phyloP scores from a whole-genome alignment of 1,140 invertebrate species.

The Drosophila lowei region DNA sequence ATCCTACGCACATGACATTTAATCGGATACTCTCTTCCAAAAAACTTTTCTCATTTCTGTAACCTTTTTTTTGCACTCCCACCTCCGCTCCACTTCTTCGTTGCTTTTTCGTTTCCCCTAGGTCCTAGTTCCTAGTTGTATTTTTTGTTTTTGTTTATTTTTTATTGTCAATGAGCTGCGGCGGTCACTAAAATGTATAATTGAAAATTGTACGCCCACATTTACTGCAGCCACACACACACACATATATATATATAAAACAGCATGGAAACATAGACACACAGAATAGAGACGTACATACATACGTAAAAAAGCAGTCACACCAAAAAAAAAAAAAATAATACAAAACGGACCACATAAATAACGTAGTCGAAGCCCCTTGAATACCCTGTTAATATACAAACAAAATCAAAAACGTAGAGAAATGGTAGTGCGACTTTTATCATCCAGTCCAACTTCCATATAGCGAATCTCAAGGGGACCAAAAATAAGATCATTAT shows the following conservation, averaged over 20 bases:
- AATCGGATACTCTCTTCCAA: constrained; percentile 19
- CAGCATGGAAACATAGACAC: constrained; percentile 25
- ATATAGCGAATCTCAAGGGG: too few relatives aligned
- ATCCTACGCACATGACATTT: constrained; percentile 32
- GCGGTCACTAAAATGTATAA: constrained; percentile 75
- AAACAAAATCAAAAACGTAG: too few relatives aligned
- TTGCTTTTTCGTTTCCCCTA: constrained; percentile 8
- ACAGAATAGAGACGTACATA: constrained; percentile 15
- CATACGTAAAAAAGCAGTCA: constrained; percentile 37
- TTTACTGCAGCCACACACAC: constrained; percentile 48
- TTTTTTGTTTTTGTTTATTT: background rate
- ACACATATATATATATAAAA: constrained; percentile 6
- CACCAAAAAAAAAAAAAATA: background rate
- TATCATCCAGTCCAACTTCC: too few relatives aligned
- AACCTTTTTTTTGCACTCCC: constrained; percentile 41
- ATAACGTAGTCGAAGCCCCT: too few relatives aligned
- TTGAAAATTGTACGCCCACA: constrained; percentile 76
- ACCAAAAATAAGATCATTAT: too few relatives aligned
- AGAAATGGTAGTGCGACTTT: too few relatives aligned
- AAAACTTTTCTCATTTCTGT: constrained; percentile 70
- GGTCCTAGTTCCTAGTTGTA: constrained; percentile 15
- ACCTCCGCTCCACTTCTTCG: background rate
- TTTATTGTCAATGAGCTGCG: constrained; percentile 62
- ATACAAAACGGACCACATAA: too few relatives aligned
- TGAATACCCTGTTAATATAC: too few relatives aligned